Percentiles rank a stretch among this genome's conserved stretches.
These are phyloP conservation scores for Mesocentrotus franciscanus DNA, from an alignment of 53 echinoderm and acorn worm species.

Conservation along the genomic window DNA sequence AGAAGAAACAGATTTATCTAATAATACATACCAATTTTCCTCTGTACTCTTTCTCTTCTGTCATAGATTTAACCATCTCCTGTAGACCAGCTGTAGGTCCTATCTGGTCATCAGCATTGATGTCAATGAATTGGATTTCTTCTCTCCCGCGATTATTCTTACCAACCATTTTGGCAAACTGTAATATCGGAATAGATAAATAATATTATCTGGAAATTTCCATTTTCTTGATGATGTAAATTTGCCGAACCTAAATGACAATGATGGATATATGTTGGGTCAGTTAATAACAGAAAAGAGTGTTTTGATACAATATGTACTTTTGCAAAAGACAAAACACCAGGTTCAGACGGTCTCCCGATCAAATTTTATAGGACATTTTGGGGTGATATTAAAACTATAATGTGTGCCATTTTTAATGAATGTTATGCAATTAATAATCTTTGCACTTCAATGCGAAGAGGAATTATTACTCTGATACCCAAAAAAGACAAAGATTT, in stretches of 20 bases:
- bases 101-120: constrained; percentile 91
- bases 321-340: not conserved
- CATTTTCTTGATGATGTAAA: no score
- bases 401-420: no score
- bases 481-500: no score
- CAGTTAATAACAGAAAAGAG: no score
- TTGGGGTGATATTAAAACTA: no score
- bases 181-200: not conserved
- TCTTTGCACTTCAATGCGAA: no score
- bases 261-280: no score
- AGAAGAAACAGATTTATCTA: not conserved
- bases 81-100: constrained; percentile 72
- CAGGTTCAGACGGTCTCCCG: not conserved
- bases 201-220: not conserved
- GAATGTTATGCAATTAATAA: no score
- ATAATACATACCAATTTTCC: constrained; percentile 80
- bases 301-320: no score
- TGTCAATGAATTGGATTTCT: constrained; percentile 80
- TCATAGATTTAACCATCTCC: constrained; percentile 79
- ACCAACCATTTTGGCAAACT: constrained; percentile 90
- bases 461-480: no score
- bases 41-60: constrained; percentile 89
- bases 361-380: no score
- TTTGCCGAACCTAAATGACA: no score
- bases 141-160: constrained; percentile 79